A percentile compares a stretch with the other conserved stretches of the same genome.
Conservation (phyloP, 1,140 invertebrate genomes). For the Diorhabda sublineata region DNA sequence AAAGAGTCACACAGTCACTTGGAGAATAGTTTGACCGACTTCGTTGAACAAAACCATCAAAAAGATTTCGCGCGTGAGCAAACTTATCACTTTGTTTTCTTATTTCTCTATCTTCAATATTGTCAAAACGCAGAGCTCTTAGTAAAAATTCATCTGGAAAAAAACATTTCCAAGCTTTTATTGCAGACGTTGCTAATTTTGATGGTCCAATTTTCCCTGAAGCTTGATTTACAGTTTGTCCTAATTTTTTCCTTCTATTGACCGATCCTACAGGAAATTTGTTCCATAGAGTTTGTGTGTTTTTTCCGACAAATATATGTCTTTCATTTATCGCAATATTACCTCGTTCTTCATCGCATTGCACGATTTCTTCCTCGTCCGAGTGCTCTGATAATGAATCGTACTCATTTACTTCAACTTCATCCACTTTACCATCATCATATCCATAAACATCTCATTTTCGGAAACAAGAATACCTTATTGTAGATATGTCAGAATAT, state of each 20-base stretch:
- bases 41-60: constrained; percentile 37
- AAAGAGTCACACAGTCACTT: no score
- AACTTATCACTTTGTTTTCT: constrained; percentile 36
- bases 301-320: constrained; percentile 1
- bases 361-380: no score
- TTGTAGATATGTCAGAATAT: no score
- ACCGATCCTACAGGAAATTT: constrained; percentile 3
- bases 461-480: background rate
- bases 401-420: no score
- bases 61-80: constrained; percentile 42
- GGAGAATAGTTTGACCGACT: no score
- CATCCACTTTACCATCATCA: background rate
- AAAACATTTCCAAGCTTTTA: constrained; percentile 9
- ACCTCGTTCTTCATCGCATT: no score
- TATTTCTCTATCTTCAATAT: constrained; percentile 26
- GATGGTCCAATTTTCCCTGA: background rate
- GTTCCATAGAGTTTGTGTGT: background rate
- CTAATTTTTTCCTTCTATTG: background rate
- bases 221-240: constrained; percentile 4
- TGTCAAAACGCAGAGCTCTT: constrained; percentile 32
- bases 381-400: no score
- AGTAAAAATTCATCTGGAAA: constrained; percentile 18
- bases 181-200: background rate
- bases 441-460: background rate
- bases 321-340: background rate